Base-by-base conservation (phyloP, 1,140 invertebrate species). In the Drosophila biarmipes region DNA sequence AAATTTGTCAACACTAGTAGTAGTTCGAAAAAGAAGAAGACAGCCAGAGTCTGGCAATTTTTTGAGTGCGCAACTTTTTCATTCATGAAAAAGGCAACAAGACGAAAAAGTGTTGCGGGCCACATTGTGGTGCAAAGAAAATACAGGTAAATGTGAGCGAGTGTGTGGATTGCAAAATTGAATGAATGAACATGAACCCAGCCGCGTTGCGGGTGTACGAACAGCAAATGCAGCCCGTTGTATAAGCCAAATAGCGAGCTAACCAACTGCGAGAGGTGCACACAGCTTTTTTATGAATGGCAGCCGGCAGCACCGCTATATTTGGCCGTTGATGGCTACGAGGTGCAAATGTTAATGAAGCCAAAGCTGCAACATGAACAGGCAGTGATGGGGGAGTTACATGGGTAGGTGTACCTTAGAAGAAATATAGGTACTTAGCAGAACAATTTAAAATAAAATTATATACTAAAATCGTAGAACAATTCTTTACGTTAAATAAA, bases 271-370 rank as follows among this genome's bases (percentile, higher is more conserved):
- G 58, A 48, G 62, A 49, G 73, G 38, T 55, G 66, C 48, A 57
- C 62, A 62, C 40, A 48, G 29, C 55, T 19, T 17, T 34, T 74
- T 86, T 82, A 86, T 86, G 82, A 86, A 86, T 86, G 82, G 82
- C 82, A 86, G 59, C 29, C 73, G 53, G 46, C 67, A 80, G 72
- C 53, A 71, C 68, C 55, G 67, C 82, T 87, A 78, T 82, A 86
- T 86, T 87, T 87, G 82, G 82, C 49, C 61, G 59, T 46, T 49
- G 71, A 73, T 68, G 80, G 61, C 81, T 71, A 87, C 81, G 78
- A 80, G 78, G 59, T 63, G 77, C 81, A 87, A 86, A 86, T 87
- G 81, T 86, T 87, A 86, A 86, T 87, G 82, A 86, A 86, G 82
- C 74, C 73, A 75, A 58, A 73, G 66, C 64, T 64, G 76, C 63